These are phyloP conservation scores for Pantherophis guttatus DNA, from an alignment of 2,113 vertebrate genomes.

Conservation along the genomic window DNA sequence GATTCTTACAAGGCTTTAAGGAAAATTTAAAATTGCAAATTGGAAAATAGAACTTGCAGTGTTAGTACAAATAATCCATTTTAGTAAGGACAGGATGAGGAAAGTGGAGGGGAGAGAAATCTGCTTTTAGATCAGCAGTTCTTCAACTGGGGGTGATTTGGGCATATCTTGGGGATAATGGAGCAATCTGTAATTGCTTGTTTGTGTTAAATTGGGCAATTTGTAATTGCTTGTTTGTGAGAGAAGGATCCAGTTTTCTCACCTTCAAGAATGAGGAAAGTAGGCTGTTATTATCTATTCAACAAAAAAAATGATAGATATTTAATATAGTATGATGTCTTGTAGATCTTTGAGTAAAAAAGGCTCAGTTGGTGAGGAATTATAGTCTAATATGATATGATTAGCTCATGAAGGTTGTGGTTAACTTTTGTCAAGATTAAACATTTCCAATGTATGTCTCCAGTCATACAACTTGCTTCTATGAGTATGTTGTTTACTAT, in stretches of 20 bases:
- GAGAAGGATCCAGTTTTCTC: neutral
- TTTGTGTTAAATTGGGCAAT: neutral
- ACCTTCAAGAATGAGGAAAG: neutral
- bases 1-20: constrained; percentile 8
- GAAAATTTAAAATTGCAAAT: constrained; percentile 13
- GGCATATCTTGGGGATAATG: neutral
- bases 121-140: neutral
- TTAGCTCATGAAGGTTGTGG: neutral
- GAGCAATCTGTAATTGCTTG: neutral
- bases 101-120: too few relatives aligned
- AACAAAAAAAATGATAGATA: neutral
- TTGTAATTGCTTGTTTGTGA: neutral
- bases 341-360: neutral
- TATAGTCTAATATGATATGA: neutral
- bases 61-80: neutral
- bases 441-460: constrained; percentile 41
- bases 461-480: constrained; percentile 26
- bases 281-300: neutral
- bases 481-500: neutral
- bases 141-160: neutral
- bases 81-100: neutral
- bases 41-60: constrained; percentile 28
- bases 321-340: too few relatives aligned
- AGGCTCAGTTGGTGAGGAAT: neutral
- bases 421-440: constrained; percentile 22